These are phyloP conservation scores for Aleadryas rufinucha DNA, from an alignment of 2,113 vertebrate genomes.

Conservation along the genomic window DNA sequence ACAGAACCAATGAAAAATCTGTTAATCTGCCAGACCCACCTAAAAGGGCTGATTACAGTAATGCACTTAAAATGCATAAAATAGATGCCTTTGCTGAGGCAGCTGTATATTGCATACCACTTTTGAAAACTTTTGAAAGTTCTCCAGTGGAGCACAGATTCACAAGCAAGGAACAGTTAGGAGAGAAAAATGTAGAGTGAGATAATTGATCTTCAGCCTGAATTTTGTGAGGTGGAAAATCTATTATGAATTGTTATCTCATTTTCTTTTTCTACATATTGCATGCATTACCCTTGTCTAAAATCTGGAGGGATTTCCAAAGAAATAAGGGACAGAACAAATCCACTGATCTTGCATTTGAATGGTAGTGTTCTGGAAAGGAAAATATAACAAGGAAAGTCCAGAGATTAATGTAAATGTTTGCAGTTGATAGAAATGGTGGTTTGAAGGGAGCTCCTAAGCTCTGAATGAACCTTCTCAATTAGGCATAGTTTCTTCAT, in stretches of 20 bases:
- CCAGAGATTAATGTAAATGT: background rate
- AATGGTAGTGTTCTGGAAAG: background rate
- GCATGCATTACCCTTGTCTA: background rate
- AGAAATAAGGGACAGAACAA: background rate
- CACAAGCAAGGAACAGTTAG: background rate
- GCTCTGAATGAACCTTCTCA: background rate
- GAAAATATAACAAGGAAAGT: background rate
- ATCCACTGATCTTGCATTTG: background rate
- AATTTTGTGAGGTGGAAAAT: background rate
- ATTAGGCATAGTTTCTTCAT: background rate
- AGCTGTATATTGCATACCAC: background rate
- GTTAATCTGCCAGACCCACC: background rate
- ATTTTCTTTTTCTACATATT: background rate
- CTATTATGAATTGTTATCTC: background rate
- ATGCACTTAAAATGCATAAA: background rate
- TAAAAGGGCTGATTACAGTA: background rate
- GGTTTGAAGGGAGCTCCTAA: background rate
- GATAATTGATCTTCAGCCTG: background rate
- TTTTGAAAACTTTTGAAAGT: background rate
- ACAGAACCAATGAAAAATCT: background rate
- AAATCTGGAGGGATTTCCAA: background rate
- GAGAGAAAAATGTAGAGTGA: background rate
- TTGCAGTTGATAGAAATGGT: background rate
- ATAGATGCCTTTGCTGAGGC: background rate
- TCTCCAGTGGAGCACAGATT: background rate